Percentiles rank a stretch among this genome's conserved stretches.
phyloP scores from a whole-genome alignment of 2,888 invertebrate species.

The Harpagoxenus sublaevis region DNA sequence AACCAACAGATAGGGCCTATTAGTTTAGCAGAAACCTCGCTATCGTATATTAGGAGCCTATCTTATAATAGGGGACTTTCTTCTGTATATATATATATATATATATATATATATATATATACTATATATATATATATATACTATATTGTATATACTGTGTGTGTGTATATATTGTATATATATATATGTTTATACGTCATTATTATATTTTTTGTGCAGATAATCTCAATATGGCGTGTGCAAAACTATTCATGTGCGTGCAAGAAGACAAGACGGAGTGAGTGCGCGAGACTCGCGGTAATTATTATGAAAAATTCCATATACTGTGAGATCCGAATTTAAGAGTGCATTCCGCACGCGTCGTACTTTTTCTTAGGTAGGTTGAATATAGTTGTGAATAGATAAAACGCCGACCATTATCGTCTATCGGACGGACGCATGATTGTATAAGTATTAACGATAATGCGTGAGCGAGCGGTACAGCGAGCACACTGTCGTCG shows the following conservation, averaged over 20 bases:
- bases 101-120: too few species aligned
- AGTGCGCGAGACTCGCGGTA: conserved; percentile 16
- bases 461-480: not conserved
- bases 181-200: conserved; percentile 11
- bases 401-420: conserved; percentile 7
- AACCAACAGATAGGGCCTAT: too few species aligned
- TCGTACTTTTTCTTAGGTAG: conserved; percentile 23
- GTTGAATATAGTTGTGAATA: conserved; percentile 1
- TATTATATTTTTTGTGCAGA: conserved; percentile 82
- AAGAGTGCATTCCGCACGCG: conserved; percentile 8
- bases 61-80: too few species aligned
- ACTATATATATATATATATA: too few species aligned
- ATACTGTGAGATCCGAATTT: conserved; percentile 2
- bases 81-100: not conserved
- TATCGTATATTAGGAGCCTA: too few species aligned
- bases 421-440: not conserved
- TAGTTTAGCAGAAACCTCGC: too few species aligned
- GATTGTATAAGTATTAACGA: conserved; percentile 36
- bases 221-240: conserved; percentile 91
- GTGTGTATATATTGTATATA: not conserved
- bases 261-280: conserved; percentile 88
- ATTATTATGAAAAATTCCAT: conserved; percentile 6
- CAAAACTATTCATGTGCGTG: conserved; percentile 94
- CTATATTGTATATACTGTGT: too few species aligned
- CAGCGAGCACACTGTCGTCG: not conserved